Conservation (phyloP, 2,113 vertebrate species). For the Emydura subglobosa region DNA sequence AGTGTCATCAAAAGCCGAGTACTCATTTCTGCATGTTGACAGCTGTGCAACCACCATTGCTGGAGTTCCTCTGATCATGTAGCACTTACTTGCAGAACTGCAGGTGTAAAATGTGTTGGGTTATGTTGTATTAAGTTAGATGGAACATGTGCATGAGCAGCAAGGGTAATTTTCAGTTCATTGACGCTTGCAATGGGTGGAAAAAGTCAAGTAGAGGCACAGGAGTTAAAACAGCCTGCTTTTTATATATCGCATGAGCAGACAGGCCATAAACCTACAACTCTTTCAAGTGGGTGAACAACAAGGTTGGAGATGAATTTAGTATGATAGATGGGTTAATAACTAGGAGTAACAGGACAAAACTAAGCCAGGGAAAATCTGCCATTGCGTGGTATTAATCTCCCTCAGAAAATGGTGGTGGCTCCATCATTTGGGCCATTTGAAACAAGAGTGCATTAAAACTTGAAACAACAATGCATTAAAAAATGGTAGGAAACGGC, state of each 20-base stretch:
- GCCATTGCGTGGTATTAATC: not conserved
- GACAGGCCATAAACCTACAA: not conserved
- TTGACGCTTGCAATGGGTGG: accelerated
- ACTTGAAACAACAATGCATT: not conserved
- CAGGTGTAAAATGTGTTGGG: not conserved
- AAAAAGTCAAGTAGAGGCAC: not conserved
- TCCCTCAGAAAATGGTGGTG: not conserved
- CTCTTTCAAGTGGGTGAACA: not conserved
- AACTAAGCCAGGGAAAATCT: not conserved
- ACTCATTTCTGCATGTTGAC: not conserved
- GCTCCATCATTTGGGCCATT: not conserved
- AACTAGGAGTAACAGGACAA: not conserved
- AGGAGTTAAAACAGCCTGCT: not conserved
- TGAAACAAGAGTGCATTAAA: not conserved
- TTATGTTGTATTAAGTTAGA: too few relatives aligned
- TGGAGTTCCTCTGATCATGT: not conserved
- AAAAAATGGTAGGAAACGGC: not conserved
- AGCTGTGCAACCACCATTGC: not conserved
- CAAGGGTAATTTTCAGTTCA: not conserved
- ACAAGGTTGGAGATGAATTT: not conserved
- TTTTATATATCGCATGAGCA: not conserved
- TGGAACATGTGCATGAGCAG: accelerated
- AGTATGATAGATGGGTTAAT: not conserved
- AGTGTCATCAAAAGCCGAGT: not conserved
- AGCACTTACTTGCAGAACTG: not conserved